Percentiles rank a stretch among this genome's conserved stretches.
phyloP scores from a whole-genome alignment of 1,140 invertebrate species.

The Periplaneta americana region DNA sequence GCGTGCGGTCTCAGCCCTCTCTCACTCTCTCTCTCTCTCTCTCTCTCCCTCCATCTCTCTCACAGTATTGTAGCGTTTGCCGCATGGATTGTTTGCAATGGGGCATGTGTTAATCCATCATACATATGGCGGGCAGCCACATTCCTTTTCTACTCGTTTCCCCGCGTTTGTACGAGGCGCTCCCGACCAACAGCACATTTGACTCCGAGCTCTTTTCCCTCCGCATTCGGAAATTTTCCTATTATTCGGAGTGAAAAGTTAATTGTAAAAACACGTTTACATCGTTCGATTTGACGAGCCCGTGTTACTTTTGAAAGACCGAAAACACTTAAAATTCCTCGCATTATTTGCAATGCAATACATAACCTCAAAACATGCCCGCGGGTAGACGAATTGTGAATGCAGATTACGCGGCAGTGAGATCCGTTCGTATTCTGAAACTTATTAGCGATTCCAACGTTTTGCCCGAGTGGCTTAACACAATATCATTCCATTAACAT shows the following conservation, averaged over 20 bases:
- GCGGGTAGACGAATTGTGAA: no score
- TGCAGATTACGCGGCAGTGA: no score
- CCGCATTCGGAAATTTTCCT: background rate
- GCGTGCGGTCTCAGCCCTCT: background rate
- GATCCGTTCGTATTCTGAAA: no score
- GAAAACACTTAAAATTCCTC: background rate
- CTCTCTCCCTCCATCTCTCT: no score
- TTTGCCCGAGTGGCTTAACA: no score
- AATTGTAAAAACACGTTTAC: background rate
- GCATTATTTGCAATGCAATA: background rate
- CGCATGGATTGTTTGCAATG: background rate
- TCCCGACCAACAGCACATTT: background rate
- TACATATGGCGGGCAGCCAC: background rate
- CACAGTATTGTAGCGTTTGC: background rate
- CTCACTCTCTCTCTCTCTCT: background rate
- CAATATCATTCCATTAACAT: no score
- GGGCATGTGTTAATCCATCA: background rate
- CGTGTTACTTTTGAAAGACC: background rate
- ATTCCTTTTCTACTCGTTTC: background rate
- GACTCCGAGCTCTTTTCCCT: no score
- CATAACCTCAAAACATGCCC: background rate
- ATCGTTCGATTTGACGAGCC: no score
- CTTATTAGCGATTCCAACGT: no score
- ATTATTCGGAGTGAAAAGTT: background rate
- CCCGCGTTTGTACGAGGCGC: background rate